Base-by-base conservation (phyloP, 1,140 invertebrate species). In the Araneus ventricosus region DNA sequence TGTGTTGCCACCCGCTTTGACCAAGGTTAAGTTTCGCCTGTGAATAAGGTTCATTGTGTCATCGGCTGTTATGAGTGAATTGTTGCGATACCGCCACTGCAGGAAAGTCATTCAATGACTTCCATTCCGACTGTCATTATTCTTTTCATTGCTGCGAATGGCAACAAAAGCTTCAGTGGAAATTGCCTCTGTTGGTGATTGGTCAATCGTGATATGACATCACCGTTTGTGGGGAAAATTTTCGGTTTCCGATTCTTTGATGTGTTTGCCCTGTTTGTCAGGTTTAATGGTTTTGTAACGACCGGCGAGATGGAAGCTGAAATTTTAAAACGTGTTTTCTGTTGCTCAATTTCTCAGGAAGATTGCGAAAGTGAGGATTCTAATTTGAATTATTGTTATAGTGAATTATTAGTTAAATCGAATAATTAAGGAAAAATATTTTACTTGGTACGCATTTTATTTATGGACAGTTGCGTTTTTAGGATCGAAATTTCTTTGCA, bases 11-110 rank as follows among this genome's bases (percentile, higher is more conserved):
- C 61, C 87, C 87, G 87, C 37, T 30, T 20, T 30, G 27, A 52
- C 67, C 87, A 88, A 88, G 87, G 87, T 88, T 88, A 88, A 88
- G 45, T 88, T 88, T 88, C 34, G 24, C 67, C 30, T 34, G 27
- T 70, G 63, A 88, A 75, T 75, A 75, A 75, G 39, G 87, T 88
- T 70, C 87, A 88, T 88, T 88, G 87, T 88, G 87, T 88, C 87
- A 87, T 61, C 70, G 70, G 7, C 37, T 75, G 86, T 70, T 88
- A 52, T 57, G 87, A 87, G 52, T 45, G 84, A 52, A 30, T 34
- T 86, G 84, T 86, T 87, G 85, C 85, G 41, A 87, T 61, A 61
- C 57, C 34, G 10, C n/a, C 41, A n/a, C 39, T 87, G 10, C 41
- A 86, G 59, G 41, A 84, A 57, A 30, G 82, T 37, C 52, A 87